Evolutionary conservation across 1,140 invertebrate genomes (phyloP).

Genomic region (Pentalonia nigronervosa): DNA sequence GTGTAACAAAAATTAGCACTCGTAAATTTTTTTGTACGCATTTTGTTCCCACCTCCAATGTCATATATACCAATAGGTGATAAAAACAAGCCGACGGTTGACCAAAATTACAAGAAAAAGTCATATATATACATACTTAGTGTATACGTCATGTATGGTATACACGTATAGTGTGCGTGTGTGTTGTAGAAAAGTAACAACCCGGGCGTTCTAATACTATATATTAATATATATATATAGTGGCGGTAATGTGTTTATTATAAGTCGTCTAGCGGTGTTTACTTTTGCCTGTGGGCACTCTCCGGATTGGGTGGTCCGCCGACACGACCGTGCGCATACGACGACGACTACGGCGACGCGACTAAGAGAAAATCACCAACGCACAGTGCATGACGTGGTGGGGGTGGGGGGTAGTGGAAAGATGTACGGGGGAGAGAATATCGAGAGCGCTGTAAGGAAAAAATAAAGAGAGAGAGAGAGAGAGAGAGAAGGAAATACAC

Average conservation of each 20-base stretch:
- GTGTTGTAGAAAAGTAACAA: slow-evolving; percentile 15
- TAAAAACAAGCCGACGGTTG: slow-evolving; percentile 17
- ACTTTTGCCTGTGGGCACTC: slow-evolving; percentile 9
- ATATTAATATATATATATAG: not conserved
- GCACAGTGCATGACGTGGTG: not conserved
- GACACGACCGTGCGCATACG: not conserved
- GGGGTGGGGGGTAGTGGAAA: too few relatives aligned
- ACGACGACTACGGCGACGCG: not conserved
- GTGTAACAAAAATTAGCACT: slow-evolving; percentile 23
- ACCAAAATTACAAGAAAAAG: slow-evolving; percentile 26
- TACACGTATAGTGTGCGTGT: not conserved
- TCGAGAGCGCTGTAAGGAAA: not conserved
- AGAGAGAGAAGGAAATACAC: not conserved
- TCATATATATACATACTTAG: not conserved
- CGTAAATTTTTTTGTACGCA: slow-evolving; percentile 12
- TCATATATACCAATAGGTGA: not conserved
- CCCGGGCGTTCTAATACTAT: slow-evolving; percentile 19
- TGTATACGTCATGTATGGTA: not conserved
- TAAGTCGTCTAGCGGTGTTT: slow-evolving; percentile 25
- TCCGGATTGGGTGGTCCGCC: slow-evolving; percentile 7
- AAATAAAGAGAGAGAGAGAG: slow-evolving; percentile 2
- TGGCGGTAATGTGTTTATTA: slow-evolving; percentile 47
- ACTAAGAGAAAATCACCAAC: slow-evolving; percentile 26
- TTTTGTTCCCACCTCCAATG: too few relatives aligned
- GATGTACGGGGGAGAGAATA: not conserved